Evolutionary conservation across 2,888 invertebrate genomes (phyloP), one percentile per base, ranked within the genome.

Genomic region (Stenoptilia bipunctidactyla): DNA sequence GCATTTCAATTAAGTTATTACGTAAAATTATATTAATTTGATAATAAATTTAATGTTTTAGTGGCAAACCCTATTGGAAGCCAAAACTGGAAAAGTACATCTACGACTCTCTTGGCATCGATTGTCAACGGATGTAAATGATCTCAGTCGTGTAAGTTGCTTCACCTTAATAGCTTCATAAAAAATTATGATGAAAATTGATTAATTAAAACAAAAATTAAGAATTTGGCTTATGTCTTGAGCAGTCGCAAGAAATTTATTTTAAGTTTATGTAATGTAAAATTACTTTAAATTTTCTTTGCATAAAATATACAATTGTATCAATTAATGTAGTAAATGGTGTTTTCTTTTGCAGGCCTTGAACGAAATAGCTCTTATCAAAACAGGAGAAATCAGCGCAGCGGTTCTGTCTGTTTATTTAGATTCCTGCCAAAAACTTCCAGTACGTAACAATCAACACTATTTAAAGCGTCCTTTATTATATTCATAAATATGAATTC

Each of bases 51-150:
- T 25, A 13, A n/a, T 43, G 30, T 58, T 63, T 35, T 71, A 97
- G 96, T 98, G 98, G 97, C 87, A 96, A 50, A 93, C 95, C 0
- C 85, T 99, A 51, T 97, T 98, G 70, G 93, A 96, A 72, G 97
- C 96, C 6, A 97, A 96, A 69, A 94, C 96, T 61, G 98, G 98
- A 4, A 91, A 96, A 84, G 87, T 99, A 0, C 96, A 97, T 62
- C 73, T 98, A 39, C 90, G 94, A 38, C 85, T 97, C 39, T 90
- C 91, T 4, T 99, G 98, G 98, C 88, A 97, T 51, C 88, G 90
- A 40, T 85, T 98, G 40, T 90, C 92, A 38, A 79, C 89, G 27
- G 87, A 91, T 57, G 75, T 89, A 10, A 72, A 80, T 25, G 93
- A 94, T 67, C 83, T 97, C 2, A 88, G 90, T 61, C 86, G 89